Evolutionary conservation across 1,140 invertebrate species (phyloP).

Genomic region (Rhizoglyphus robini): DNA sequence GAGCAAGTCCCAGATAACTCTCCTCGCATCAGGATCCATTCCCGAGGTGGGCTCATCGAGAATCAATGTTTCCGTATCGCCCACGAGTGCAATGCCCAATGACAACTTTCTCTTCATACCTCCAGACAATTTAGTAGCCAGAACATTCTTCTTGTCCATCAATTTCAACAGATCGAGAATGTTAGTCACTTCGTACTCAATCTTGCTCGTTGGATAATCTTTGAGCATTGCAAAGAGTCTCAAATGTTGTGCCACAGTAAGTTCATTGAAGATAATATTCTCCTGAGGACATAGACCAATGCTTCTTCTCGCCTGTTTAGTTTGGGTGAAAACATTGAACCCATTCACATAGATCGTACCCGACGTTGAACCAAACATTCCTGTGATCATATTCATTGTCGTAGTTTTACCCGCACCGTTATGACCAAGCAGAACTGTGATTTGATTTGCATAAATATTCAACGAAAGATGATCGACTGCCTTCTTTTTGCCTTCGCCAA

Average conservation of each 20-base stretch:
- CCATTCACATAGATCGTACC: conserved; percentile 56
- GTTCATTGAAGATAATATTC: conserved; percentile 24
- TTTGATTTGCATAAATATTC: conserved; percentile 46
- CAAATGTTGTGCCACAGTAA: conserved; percentile 18
- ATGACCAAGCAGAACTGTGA: conserved; percentile 49
- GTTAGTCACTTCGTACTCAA: conserved; percentile 4
- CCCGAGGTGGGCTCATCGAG: conserved; percentile 85
- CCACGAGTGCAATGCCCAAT: conserved; percentile 43
- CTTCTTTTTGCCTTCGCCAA: conserved; percentile 30
- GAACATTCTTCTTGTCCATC: conserved; percentile 9
- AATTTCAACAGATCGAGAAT: conserved; percentile 16
- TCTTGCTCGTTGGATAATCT: neutral
- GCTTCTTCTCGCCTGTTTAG: conserved; percentile 23
- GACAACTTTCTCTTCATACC: conserved; percentile 44
- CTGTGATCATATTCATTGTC: conserved; percentile 63
- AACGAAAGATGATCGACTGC: conserved; percentile 44
- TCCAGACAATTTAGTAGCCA: conserved; percentile 32
- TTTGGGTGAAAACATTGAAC: conserved; percentile 45
- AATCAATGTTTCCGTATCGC: conserved; percentile 50
- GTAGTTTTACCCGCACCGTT: conserved; percentile 53
- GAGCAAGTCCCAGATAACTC: conserved; percentile 67
- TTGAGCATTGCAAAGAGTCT: conserved; percentile 17
- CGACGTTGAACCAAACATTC: conserved; percentile 50
- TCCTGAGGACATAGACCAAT: conserved; percentile 23
- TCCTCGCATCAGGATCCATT: conserved; percentile 78